Evolutionary conservation across 2,113 vertebrate genomes (phyloP), one percentile per base, ranked within the genome.

Genomic region (Heteronetta atricapilla): DNA sequence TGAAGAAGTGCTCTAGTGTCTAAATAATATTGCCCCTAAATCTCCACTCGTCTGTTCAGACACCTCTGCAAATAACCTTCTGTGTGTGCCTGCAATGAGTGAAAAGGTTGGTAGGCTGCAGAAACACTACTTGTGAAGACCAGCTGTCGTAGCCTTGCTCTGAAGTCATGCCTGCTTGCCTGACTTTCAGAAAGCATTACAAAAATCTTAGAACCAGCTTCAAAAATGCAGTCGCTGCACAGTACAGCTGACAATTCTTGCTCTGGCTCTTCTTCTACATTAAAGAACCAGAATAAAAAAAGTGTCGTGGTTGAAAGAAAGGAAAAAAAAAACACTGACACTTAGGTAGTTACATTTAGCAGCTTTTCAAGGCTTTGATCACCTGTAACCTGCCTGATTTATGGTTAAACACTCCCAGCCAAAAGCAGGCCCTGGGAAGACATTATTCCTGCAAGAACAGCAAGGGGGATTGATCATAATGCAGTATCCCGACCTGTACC

Each of bases 321-420:
- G 83, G 86, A 68, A 81, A 40, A 40, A 58, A 56, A 11, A 7
- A 8, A 60, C 80, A 85, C 13, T 91, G 82, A 91, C 87, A 88
- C 88, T 95, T 93, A 48, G 74, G 56, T 93, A 91, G 81, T 94
- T 93, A 95, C 85, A 89, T 62, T 95, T 88, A 97, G 84, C 84
- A 89, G 85, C 79, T 95, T 95, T 95, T 88, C 70, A 93, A 94
- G 76, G 40, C 84, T 97, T 91, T 97, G 94, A 96, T 96, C 69
- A 83, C 62, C 90, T 94, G 88, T 82, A 83, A 79, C 89, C 80
- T 90, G 60, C 86, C 82, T 95, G 93, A 90, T 96, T 66, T 26
- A 67, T 63, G 74, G 93, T 86, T 93, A 96, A 96, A 94, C 48
- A 40, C 36, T 66, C 50, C 46, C 66, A 94, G 93, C 44, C 82